Percentiles rank a stretch among this genome's conserved stretches.
phyloP scores from a whole-genome alignment of 2,888 invertebrate species.

The Piscicola geometra region DNA sequence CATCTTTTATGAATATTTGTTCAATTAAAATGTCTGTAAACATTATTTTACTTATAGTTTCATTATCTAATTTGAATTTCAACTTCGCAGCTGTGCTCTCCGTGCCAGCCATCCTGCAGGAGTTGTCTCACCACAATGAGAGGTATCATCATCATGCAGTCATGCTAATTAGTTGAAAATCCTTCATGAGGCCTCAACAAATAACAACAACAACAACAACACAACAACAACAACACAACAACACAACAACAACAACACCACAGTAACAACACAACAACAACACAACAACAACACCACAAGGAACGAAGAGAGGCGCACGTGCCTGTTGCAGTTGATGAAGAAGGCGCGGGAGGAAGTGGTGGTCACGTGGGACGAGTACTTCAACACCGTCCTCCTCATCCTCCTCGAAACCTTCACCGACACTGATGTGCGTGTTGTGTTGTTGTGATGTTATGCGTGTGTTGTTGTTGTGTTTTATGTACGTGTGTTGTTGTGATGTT shows the following conservation, averaged over 20 bases:
- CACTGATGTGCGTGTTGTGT: conserved; percentile 55
- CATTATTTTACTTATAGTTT: too few species aligned
- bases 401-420: conserved; percentile 56
- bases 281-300: too few species aligned
- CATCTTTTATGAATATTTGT: not conserved
- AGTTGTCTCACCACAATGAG: conserved; percentile 57
- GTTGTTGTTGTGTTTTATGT: not conserved
- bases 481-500: not conserved
- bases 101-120: conserved; percentile 51
- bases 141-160: too few species aligned
- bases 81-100: conserved; percentile 35
- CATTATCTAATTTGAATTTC: too few species aligned
- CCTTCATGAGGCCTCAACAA: too few species aligned
- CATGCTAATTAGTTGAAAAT: too few species aligned
- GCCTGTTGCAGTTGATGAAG: conserved; percentile 56
- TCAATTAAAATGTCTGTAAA: not conserved
- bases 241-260: too few species aligned
- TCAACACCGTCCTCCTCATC: conserved; percentile 51
- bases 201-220: too few species aligned
- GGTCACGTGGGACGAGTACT: conserved; percentile 60
- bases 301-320: conserved; percentile 54
- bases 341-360: conserved; percentile 50
- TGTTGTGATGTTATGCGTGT: not conserved
- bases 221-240: too few species aligned
- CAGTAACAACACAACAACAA: too few species aligned